Base-by-base conservation (phyloP, 1,140 invertebrate genomes). In the Diachasmimorpha longicaudata region DNA sequence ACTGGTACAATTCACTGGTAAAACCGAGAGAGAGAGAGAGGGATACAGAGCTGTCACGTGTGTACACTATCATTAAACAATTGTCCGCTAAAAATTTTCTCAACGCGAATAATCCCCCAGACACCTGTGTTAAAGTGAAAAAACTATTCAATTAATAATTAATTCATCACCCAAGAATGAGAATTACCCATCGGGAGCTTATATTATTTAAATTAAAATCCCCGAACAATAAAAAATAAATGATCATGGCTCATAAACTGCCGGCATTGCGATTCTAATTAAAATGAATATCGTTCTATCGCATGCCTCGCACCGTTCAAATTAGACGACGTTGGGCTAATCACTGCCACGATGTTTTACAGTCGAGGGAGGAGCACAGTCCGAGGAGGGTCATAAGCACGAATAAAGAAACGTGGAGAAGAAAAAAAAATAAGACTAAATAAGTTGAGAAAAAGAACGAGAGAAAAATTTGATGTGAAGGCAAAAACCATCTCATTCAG, bases 181-280 rank as follows among this genome's bases (percentile, higher is more conserved):
- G 44, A n/a, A 46, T 46, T 14, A 46, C 10, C n/a, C 44, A 46
- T 1, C 11, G 10, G 1, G 44, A 11, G 14, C 48, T 19, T 14
- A 52, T 52, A 63, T 63, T 63, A 63, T 63, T 63, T 63, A 63
- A 63, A 63, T 63, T 63, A 63, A 63, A 63, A 63, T 25, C 23
- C 10, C 16, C 16, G 10, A 68, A 68, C 31, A 68, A 68, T 68
- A 68, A 68, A 63, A 68, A 37, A 37, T 68, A 68, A 70, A 68
- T 25, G 25, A 76, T 48, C 73, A 81, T 78, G 80, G 77, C 70
- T 80, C 80, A 78, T 81, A 79, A 81, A 81, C 68, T 75, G 52
- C 42, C 48, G 66, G 78, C 80, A 78, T 85, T 82, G 81, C 78
- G 69, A 80, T 81, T 83, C 81, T 85, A 87, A 87, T 88, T 88